A percentile compares a stretch with the other conserved stretches of the same genome.
These are phyloP conservation scores for Patella depressa DNA, from an alignment of 2,888 invertebrate species.

Conservation along the genomic window DNA sequence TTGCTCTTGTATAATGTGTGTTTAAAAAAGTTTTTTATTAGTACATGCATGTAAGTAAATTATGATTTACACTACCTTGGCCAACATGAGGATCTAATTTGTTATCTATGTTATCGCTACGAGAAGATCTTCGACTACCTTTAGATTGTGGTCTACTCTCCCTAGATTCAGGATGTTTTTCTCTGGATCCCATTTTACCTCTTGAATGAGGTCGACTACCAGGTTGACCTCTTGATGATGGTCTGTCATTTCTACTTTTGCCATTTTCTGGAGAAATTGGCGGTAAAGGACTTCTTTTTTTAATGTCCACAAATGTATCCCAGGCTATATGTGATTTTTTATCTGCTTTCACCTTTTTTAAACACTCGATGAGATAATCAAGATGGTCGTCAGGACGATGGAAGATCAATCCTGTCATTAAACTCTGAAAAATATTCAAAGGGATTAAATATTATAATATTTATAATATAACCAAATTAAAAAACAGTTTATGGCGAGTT, in stretches of 20 bases:
- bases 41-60: no score
- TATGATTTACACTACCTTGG: no score
- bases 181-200: constrained; percentile 25
- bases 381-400: constrained; percentile 72
- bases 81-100: no score
- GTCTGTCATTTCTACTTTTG: constrained; percentile 22
- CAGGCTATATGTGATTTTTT: constrained; percentile 63
- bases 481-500: no score
- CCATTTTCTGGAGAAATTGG: constrained; percentile 47
- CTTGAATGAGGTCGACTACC: constrained; percentile 27
- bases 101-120: no score
- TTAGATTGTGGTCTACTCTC: no score
- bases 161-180: neutral
- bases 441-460: neutral
- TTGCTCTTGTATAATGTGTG: no score
- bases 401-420: constrained; percentile 74
- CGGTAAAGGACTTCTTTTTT: constrained; percentile 54
- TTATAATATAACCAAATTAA: neutral
- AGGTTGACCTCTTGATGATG: constrained; percentile 11
- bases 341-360: constrained; percentile 63
- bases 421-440: constrained; percentile 64
- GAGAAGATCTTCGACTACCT: no score
- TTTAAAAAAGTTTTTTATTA: no score
- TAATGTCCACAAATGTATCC: constrained; percentile 68
- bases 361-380: constrained; percentile 65